These are phyloP conservation scores for Leptodactylus fuscus DNA, from an alignment of 2,113 vertebrate genomes.

Conservation along the genomic window DNA sequence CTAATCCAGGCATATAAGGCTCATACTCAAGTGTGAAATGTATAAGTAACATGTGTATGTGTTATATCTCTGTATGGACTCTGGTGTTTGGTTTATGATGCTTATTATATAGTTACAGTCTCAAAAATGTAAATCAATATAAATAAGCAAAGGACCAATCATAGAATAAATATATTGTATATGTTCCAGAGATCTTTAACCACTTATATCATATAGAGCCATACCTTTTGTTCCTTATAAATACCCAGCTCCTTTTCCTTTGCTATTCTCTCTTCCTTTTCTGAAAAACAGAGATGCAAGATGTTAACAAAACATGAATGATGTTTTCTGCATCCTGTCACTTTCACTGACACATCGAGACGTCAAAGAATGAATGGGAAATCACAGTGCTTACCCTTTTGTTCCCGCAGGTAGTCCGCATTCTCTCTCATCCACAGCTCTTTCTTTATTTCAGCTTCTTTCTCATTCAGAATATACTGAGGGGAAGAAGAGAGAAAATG, in stretches of 20 bases:
- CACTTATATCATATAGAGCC: not conserved
- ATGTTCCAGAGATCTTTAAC: not conserved
- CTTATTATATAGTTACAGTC: not conserved
- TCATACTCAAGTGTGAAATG: too few relatives aligned
- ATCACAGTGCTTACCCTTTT: conserved; percentile 80
- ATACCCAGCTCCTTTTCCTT: conserved; percentile 95
- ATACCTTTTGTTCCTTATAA: conserved; percentile 95
- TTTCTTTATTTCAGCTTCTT: conserved; percentile 90
- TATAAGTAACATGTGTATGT: too few relatives aligned
- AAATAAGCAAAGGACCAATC: not conserved
- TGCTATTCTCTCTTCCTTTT: conserved; percentile 92
- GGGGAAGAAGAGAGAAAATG: not conserved
- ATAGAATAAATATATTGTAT: not conserved
- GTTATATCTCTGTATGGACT: too few relatives aligned
- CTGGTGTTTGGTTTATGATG: too few relatives aligned
- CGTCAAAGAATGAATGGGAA: conserved; percentile 60
- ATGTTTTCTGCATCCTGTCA: conserved; percentile 47
- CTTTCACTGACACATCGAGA: conserved; percentile 35
- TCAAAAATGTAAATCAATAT: not conserved
- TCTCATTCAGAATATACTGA: conserved; percentile 92
- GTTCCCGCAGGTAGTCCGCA: conserved; percentile 92
- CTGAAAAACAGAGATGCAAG: conserved; percentile 73
- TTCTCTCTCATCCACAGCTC: conserved; percentile 96
- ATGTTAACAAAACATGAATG: conserved; percentile 61
- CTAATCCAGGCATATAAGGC: too few relatives aligned